These are phyloP conservation scores for Brachionus plicatilis DNA, from an alignment of 1,140 invertebrate genomes.

Conservation along the genomic window DNA sequence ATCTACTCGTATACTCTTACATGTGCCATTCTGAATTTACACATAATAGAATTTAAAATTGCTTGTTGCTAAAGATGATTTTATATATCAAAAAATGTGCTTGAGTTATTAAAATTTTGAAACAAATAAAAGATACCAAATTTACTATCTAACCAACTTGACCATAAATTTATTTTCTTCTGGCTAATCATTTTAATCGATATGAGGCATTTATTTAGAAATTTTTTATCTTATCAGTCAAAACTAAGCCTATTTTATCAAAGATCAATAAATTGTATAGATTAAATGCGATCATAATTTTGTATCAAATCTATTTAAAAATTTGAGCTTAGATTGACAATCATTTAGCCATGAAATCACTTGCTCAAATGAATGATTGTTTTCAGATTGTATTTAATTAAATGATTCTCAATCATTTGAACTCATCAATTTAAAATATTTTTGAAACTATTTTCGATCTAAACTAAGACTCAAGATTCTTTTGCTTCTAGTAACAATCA, in stretches of 20 bases:
- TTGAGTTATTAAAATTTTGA: neutral
- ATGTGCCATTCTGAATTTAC: too few relatives aligned
- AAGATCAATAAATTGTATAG: neutral
- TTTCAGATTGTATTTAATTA: neutral
- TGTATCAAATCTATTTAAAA: neutral
- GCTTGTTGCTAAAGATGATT: too few relatives aligned
- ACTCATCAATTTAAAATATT: neutral
- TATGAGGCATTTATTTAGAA: neutral
- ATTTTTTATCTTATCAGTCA: neutral
- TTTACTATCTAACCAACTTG: neutral
- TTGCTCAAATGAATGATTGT: neutral
- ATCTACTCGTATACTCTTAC: neutral
- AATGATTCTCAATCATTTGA: neutral
- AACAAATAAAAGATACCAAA: neutral
- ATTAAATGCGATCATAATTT: neutral
- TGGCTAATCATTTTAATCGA: neutral
- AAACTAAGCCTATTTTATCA: neutral
- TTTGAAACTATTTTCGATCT: neutral
- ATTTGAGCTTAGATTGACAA: neutral
- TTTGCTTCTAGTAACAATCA: neutral
- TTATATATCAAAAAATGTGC: too few relatives aligned
- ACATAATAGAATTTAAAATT: too few relatives aligned
- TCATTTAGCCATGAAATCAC: neutral
- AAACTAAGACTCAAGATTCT: neutral
- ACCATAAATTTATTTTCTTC: neutral